Evolutionary conservation across 2,888 invertebrate genomes (phyloP).

Genomic region (Drosophila quasianomalipes): DNA sequence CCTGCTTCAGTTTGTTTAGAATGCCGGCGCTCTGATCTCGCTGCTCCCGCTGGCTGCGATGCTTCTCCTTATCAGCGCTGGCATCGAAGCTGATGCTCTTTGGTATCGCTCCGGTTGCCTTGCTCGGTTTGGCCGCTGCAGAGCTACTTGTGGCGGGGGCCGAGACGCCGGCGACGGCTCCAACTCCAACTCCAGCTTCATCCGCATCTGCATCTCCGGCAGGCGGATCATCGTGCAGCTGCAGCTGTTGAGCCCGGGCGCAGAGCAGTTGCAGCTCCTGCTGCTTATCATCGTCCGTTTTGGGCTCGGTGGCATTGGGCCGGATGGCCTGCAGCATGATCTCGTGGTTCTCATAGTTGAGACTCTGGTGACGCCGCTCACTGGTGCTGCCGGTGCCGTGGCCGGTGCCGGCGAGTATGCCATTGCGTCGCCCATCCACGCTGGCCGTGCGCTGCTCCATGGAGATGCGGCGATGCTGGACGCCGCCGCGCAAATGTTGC

Average conservation of each 20-base stretch:
- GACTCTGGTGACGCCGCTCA: conserved; percentile 82
- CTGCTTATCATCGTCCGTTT: conserved; percentile 83
- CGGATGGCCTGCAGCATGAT: conserved; percentile 75
- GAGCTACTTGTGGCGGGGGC: neutral
- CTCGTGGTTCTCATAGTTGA: conserved; percentile 85
- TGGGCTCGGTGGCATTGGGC: conserved; percentile 62
- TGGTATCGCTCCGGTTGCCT: conserved; percentile 93
- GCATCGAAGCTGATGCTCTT: conserved; percentile 97
- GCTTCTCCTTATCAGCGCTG: conserved; percentile 90
- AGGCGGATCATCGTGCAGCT: conserved; percentile 58
- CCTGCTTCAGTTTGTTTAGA: conserved; percentile 90
- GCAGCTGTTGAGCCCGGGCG: conserved; percentile 80
- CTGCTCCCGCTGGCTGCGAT: conserved; percentile 53
- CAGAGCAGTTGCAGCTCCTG: conserved; percentile 79
- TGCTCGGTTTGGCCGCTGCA: conserved; percentile 84
- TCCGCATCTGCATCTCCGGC: conserved; percentile 5
- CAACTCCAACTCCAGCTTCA: neutral
- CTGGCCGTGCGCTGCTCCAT: conserved; percentile 83
- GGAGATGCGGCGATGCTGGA: conserved; percentile 83
- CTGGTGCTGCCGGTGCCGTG: conserved; percentile 10
- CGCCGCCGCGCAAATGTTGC: conserved; percentile 57
- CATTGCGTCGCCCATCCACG: conserved; percentile 85
- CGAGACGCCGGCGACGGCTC: neutral
- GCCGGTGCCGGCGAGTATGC: conserved; percentile 80
- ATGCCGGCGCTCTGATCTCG: conserved; percentile 87